Evolutionary conservation across 2,888 invertebrate species (phyloP).

Genomic region (Diaperis boleti): DNA sequence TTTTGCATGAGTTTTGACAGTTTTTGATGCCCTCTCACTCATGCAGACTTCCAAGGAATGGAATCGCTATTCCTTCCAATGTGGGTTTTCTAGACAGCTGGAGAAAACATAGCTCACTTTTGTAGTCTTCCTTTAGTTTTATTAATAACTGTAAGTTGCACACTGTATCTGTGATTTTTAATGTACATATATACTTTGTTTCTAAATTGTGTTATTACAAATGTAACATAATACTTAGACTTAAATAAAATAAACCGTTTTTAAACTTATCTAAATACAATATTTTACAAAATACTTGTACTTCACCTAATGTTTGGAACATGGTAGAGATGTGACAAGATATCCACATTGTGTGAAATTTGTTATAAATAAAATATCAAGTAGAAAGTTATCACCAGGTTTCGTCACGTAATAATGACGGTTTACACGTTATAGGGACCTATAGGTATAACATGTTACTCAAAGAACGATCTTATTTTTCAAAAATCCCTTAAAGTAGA

Average conservation of each 20-base stretch:
- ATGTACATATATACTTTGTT: conserved; percentile 17
- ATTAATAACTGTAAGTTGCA: conserved; percentile 34
- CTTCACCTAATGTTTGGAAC: conserved; percentile 14
- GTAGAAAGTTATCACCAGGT: conserved; percentile 3
- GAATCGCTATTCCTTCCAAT: too few species aligned
- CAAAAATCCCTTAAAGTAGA: too few species aligned
- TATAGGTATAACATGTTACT: conserved; percentile 8
- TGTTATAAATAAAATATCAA: conserved; percentile 12
- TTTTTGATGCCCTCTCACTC: too few species aligned
- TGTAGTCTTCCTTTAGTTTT: conserved; percentile 39
- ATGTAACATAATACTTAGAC: conserved; percentile 17
- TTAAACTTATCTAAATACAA: conserved; percentile 25
- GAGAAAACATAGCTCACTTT: conserved; percentile 24
- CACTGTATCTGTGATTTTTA: conserved; percentile 39
- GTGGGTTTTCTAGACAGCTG: conserved; percentile 2
- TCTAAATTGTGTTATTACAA: conserved; percentile 14
- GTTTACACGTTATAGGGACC: conserved; percentile 4
- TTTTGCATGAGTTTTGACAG: too few species aligned
- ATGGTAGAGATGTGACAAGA: neutral
- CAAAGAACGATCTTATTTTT: too few species aligned
- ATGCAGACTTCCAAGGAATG: too few species aligned
- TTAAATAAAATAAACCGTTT: conserved; percentile 27
- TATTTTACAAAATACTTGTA: conserved; percentile 20
- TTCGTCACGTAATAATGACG: neutral
- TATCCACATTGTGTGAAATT: neutral